A percentile compares a stretch with the other conserved stretches of the same genome.
Conservation (phyloP, 2,113 vertebrate genomes). For the Tenrec ecaudatus region DNA sequence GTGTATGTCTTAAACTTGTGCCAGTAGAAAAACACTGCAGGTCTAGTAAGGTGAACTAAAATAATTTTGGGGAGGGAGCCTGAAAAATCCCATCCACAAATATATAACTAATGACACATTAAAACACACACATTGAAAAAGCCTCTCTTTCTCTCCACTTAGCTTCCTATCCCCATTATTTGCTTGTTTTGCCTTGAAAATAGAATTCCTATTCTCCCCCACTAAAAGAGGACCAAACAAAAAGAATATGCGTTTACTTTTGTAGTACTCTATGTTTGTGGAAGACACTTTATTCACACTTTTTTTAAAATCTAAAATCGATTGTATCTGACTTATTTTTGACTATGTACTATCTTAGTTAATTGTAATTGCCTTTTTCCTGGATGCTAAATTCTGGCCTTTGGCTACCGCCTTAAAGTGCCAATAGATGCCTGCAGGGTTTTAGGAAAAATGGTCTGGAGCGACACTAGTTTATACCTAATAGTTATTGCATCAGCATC, state of each 20-base stretch:
- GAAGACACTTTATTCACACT: slow-evolving; percentile 72
- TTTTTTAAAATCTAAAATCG: slow-evolving; percentile 55
- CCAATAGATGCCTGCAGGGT: slow-evolving; percentile 76
- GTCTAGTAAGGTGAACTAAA: slow-evolving; percentile 41
- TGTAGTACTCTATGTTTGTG: slow-evolving; percentile 67
- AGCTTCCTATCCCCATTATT: slow-evolving; percentile 3
- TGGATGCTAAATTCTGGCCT: slow-evolving; percentile 81
- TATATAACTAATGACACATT: background rate
- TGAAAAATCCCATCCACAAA: slow-evolving; percentile 23
- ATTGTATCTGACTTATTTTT: slow-evolving; percentile 74
- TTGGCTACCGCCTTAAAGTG: slow-evolving; percentile 68
- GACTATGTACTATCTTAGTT: slow-evolving; percentile 73
- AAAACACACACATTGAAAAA: slow-evolving; percentile 55
- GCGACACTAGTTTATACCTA: slow-evolving; percentile 54
- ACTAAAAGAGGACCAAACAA: slow-evolving; percentile 80
- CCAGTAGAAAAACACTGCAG: slow-evolving; percentile 53
- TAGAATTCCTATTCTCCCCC: slow-evolving; percentile 35
- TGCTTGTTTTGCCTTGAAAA: slow-evolving; percentile 51
- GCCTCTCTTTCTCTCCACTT: slow-evolving; percentile 29
- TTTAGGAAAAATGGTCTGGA: slow-evolving; percentile 71
- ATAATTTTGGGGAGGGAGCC: slow-evolving; percentile 14
- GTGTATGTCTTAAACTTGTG: background rate
- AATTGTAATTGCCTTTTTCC: slow-evolving; percentile 74
- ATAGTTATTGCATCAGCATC: slow-evolving; percentile 58
- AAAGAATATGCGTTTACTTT: slow-evolving; percentile 63